A percentile compares a stretch with the other conserved stretches of the same genome.
These are phyloP conservation scores for Todiramphus chloris DNA, from an alignment of 2,113 vertebrate species.

Conservation along the genomic window DNA sequence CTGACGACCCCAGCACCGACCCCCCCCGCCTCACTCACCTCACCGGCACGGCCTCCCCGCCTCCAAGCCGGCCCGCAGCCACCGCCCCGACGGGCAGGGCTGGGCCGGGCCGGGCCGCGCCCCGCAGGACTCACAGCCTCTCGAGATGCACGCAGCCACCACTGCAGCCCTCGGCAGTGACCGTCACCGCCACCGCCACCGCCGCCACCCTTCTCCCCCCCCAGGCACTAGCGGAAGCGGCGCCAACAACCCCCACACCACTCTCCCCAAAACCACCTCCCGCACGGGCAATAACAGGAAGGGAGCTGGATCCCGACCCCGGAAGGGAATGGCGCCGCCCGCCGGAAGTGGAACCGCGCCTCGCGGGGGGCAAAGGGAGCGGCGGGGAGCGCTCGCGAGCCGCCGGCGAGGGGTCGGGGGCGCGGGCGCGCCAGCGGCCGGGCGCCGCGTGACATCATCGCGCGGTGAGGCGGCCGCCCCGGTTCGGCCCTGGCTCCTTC, in stretches of 20 bases:
- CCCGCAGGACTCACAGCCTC: background rate
- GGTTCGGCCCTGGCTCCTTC: no score
- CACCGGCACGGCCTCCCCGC: background rate
- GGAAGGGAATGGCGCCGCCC: background rate
- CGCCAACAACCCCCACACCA: background rate
- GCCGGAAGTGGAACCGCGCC: background rate
- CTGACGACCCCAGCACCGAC: background rate
- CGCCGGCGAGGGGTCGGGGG: no score
- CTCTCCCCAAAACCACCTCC: background rate
- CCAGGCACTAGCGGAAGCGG: background rate
- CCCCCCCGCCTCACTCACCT: background rate
- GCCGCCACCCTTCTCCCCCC: no score
- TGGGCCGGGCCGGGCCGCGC: background rate
- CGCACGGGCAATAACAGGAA: conserved; percentile 30
- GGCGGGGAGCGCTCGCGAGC: background rate
- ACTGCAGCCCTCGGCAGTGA: background rate
- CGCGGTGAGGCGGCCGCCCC: no score
- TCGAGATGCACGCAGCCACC: background rate
- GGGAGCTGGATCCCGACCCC: conserved; percentile 2
- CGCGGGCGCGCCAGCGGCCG: no score
- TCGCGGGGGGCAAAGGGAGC: background rate
- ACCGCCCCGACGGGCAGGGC: background rate
- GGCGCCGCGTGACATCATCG: background rate
- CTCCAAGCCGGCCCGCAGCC: background rate
- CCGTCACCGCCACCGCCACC: no score